Base-by-base conservation (phyloP, 2,888 invertebrate genomes). In the Aromia moschata region DNA sequence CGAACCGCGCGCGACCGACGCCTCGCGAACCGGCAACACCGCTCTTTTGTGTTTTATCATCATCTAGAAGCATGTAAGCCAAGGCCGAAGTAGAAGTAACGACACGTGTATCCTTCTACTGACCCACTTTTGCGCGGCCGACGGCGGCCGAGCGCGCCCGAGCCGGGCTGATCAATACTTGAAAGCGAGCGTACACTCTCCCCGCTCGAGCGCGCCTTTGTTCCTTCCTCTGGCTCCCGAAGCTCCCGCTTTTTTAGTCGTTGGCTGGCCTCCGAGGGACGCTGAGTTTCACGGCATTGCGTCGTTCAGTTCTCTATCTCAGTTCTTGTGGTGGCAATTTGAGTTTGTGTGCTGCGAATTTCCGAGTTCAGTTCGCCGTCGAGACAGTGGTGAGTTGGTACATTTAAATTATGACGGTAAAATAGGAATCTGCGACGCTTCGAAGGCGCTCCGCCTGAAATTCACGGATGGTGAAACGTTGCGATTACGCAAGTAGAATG, bases 41-140 rank as follows among this genome's bases (percentile, higher is more conserved):
- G 65, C 46, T 43, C 47, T 60, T 65, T 62, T 65, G 58, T 62
- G 52, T 59, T 7, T 7, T 61, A 64, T 64, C 62, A 60, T 66
- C 64, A 67, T 60, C 62, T 47, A 56, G 57, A 57, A 70, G 67
- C 73, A 72, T 68, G 70, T 73, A 73, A 74, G 74, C 75, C 75
- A 74, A 73, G 74, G 74, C 73, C 72, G 71, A 66, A 65, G 61
- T 49, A 64, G 71, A 66, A 65, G 61, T 49, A 64, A 58, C 66
- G 74, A 73, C 76, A 76, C 76, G 76, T 76, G 75, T 75, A 74
- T 71, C 70, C 72, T 69, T 75, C 72, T 70, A 69, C 69, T 76
- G 76, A 76, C 76, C 75, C 61, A 76, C 67, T 73, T 76, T 70
- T 65, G 11, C 47, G 45, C 11, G 51, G 53, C 55, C 73, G 74